Evolutionary conservation across 1,140 invertebrate species (phyloP).

Genomic region (Phthorimaea operculella): DNA sequence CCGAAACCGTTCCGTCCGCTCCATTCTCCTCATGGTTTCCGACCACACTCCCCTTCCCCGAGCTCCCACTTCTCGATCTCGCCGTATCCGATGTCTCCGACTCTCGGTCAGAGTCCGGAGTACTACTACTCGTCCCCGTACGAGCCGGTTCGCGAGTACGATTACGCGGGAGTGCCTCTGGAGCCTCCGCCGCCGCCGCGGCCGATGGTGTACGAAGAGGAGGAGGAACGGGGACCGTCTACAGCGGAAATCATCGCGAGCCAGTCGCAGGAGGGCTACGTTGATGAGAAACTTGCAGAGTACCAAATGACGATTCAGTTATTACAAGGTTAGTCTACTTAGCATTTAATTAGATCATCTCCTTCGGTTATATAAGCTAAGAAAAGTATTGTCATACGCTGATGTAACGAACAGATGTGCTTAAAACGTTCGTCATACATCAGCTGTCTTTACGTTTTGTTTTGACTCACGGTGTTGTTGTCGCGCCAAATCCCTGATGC

Average conservation of each 20-base stretch:
- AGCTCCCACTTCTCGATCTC: conserved; percentile 64
- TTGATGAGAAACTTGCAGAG: conserved; percentile 92
- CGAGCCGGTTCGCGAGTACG: conserved; percentile 68
- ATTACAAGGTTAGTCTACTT: conserved; percentile 82
- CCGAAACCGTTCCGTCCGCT: conserved; percentile 68
- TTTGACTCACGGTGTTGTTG: too few species aligned
- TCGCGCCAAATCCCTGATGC: background rate
- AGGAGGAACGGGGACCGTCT: conserved; percentile 78
- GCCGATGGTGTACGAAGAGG: conserved; percentile 71
- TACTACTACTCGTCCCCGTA: conserved; percentile 73
- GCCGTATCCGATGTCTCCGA: conserved; percentile 64
- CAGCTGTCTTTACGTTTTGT: too few species aligned
- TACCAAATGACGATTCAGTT: conserved; percentile 92
- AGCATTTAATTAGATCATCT: too few species aligned
- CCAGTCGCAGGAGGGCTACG: conserved; percentile 90
- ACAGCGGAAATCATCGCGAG: conserved; percentile 92
- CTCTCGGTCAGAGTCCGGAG: conserved; percentile 71
- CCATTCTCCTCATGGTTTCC: conserved; percentile 54
- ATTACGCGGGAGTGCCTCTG: conserved; percentile 75
- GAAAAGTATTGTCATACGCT: too few species aligned
- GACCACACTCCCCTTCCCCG: conserved; percentile 57
- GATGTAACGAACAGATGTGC: too few species aligned
- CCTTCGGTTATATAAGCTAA: too few species aligned
- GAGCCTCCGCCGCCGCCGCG: conserved; percentile 74
- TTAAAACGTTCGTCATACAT: too few species aligned